A percentile compares a stretch with the other conserved stretches of the same genome.
Conservation (phyloP, 2,113 vertebrate genomes). For the Chunga burmeisteri region DNA sequence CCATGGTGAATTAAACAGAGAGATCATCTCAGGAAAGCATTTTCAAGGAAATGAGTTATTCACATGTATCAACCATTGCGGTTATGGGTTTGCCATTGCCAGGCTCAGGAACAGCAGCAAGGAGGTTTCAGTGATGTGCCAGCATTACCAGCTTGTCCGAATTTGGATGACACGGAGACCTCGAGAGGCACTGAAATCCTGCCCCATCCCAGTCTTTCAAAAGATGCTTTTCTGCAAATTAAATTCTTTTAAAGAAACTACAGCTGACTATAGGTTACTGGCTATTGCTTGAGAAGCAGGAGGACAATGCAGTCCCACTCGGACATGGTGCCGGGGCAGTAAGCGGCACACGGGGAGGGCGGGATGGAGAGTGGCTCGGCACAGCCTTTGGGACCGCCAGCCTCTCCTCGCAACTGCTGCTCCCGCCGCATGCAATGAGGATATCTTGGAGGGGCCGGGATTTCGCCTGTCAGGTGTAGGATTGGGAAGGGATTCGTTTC, state of each 20-base stretch:
- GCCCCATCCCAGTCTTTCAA: neutral
- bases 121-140: neutral
- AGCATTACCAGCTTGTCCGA: neutral
- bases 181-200: neutral
- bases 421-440: neutral
- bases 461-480: neutral
- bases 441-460: neutral
- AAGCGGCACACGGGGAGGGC: fast-evolving
- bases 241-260: neutral
- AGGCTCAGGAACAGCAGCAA: neutral
- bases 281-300: neutral
- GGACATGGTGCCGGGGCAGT: neutral
- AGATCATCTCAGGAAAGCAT: neutral
- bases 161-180: neutral
- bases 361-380: neutral
- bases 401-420: neutral
- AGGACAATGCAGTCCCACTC: neutral
- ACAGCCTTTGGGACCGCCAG: neutral
- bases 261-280: neutral
- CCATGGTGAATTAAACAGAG: neutral
- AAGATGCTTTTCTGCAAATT: neutral
- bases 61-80: no score
- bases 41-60: neutral
- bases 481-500: fast-evolving
- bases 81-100: neutral